Conservation (phyloP, 1,140 invertebrate species). For the Fopius arisanus region DNA sequence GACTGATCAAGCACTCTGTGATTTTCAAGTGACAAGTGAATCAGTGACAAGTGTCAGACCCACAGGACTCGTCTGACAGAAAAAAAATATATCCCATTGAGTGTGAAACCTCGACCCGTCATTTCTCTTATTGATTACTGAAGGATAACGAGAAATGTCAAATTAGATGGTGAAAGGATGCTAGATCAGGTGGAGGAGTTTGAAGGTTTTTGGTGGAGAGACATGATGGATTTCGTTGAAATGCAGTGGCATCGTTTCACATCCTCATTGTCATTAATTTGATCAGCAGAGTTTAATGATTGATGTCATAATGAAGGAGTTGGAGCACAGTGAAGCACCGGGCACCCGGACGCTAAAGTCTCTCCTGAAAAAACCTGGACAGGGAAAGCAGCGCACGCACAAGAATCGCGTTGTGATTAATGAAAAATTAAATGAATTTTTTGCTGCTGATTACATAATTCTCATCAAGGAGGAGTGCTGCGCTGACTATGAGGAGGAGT, state of each 20-base stretch:
- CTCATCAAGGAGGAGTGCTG: slow-evolving; percentile 84
- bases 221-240: slow-evolving; percentile 1
- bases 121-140: neutral
- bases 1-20: neutral
- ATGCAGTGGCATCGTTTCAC: neutral
- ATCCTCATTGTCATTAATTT: neutral
- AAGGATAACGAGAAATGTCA: neutral
- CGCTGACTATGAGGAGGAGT: slow-evolving; percentile 78
- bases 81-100: neutral
- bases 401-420: slow-evolving; percentile 85
- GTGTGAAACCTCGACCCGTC: neutral
- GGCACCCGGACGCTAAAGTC: slow-evolving; percentile 65
- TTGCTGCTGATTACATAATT: slow-evolving; percentile 88
- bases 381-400: slow-evolving; percentile 55
- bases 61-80: too few species aligned
- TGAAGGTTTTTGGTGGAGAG: neutral
- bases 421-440: slow-evolving; percentile 85
- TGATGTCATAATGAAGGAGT: slow-evolving; percentile 51
- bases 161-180: neutral
- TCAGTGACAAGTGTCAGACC: neutral
- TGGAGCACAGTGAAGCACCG: slow-evolving; percentile 59
- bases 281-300: neutral
- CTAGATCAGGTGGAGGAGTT: neutral
- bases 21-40: neutral
- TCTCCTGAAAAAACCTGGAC: slow-evolving; percentile 67